Percentiles rank a stretch among this genome's conserved stretches.
phyloP scores from a whole-genome alignment of 1,140 invertebrate genomes.

The Trichogramma pretiosum region DNA sequence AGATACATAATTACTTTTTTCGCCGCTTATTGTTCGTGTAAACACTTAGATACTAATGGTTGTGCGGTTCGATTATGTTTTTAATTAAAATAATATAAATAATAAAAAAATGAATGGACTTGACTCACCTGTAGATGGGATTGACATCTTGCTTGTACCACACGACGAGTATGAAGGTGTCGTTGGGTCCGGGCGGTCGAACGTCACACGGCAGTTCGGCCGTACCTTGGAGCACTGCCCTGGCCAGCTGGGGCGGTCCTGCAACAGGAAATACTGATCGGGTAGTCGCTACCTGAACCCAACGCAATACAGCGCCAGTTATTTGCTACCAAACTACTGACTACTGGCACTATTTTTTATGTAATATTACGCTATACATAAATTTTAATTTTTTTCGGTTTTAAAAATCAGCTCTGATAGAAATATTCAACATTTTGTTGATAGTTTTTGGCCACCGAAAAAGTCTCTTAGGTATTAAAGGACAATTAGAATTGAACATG shows the following conservation, averaged over 20 bases:
- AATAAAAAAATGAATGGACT: too few relatives aligned
- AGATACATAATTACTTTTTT: too few relatives aligned
- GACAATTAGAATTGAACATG: too few relatives aligned
- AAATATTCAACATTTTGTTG: too few relatives aligned
- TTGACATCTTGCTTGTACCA: slow-evolving; percentile 59
- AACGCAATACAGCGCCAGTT: slow-evolving; percentile 12
- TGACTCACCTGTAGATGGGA: slow-evolving; percentile 55
- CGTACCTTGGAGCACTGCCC: slow-evolving; percentile 52
- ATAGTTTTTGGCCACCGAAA: too few relatives aligned
- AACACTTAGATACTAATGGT: too few relatives aligned
- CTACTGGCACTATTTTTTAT: slow-evolving; percentile 8
- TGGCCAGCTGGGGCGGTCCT: slow-evolving; percentile 50
- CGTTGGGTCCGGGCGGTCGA: slow-evolving; percentile 48
- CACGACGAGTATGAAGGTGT: slow-evolving; percentile 53
- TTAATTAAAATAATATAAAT: too few relatives aligned
- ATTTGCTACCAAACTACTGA: slow-evolving; percentile 20
- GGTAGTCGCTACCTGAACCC: slow-evolving; percentile 23
- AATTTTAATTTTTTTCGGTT: too few relatives aligned
- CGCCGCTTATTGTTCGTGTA: too few relatives aligned
- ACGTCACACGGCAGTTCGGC: slow-evolving; percentile 59
- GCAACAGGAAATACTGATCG: slow-evolving; percentile 40
- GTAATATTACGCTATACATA: neutral
- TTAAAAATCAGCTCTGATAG: too few relatives aligned
- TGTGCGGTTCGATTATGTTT: too few relatives aligned
- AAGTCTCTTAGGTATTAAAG: too few relatives aligned